phyloP scores from a whole-genome alignment of 1,140 invertebrate genomes.

The Drosophila nikananu region DNA sequence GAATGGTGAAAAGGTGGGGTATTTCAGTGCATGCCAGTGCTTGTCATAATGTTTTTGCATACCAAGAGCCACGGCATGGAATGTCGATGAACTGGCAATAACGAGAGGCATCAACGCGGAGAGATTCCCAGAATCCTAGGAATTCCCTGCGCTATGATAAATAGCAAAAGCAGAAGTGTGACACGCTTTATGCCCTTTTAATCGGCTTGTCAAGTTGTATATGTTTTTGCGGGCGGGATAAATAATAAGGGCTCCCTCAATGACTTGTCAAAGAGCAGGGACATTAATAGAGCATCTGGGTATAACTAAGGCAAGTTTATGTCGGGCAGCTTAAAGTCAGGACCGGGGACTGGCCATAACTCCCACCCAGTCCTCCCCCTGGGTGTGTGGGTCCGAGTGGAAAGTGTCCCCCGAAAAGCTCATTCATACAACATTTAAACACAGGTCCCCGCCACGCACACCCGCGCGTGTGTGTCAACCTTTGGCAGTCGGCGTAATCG shows the following conservation, averaged over 20 bases:
- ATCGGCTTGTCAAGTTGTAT: constrained; percentile 41
- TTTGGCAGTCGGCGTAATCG: constrained; percentile 82
- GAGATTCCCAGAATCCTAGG: constrained; percentile 11
- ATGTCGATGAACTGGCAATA: constrained; percentile 40
- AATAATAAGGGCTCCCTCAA: constrained; percentile 30
- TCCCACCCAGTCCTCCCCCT: constrained; percentile 33
- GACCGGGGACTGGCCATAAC: constrained; percentile 53
- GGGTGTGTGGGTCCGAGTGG: constrained; percentile 14
- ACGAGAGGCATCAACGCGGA: background rate
- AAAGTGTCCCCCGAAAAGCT: constrained; percentile 66
- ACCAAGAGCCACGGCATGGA: constrained; percentile 1
- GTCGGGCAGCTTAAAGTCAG: constrained; percentile 53
- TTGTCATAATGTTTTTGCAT: constrained; percentile 37
- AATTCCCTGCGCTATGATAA: constrained; percentile 7
- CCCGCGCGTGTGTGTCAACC: constrained; percentile 59
- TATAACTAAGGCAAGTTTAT: constrained; percentile 74
- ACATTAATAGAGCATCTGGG: constrained; percentile 66
- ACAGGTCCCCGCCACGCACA: constrained; percentile 28
- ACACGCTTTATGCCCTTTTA: constrained; percentile 49
- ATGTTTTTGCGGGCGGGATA: constrained; percentile 33
- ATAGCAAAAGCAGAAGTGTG: constrained; percentile 10
- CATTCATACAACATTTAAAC: constrained; percentile 81
- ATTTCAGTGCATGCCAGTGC: constrained; percentile 7
- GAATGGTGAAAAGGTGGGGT: background rate
- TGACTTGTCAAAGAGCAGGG: constrained; percentile 40